Conservation (phyloP, 2,113 vertebrate genomes). For the Tragulus kanchil region DNA sequence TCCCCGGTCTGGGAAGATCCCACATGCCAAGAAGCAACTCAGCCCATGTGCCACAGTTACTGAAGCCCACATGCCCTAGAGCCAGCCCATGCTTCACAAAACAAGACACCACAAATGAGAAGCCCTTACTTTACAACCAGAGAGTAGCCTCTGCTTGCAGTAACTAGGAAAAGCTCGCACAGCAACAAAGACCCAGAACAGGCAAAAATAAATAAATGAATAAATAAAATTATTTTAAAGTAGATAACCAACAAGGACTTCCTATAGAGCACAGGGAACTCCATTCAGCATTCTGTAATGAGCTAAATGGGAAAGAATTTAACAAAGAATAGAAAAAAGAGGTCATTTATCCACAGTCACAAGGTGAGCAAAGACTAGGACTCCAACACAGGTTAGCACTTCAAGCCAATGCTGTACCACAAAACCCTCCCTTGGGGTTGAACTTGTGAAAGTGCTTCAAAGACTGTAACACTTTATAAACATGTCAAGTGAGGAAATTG, state of each 20-base stretch:
- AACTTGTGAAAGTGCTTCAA: neutral
- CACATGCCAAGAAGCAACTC: neutral
- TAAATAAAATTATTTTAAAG: neutral
- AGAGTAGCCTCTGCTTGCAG: neutral
- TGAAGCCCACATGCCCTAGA: neutral
- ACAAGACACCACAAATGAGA: neutral
- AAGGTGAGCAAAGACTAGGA: neutral
- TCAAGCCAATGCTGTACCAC: neutral
- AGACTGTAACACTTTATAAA: neutral
- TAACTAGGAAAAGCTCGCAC: neutral
- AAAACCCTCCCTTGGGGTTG: neutral
- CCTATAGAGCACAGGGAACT: accelerated
- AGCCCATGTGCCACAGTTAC: neutral
- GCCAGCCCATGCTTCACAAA: neutral
- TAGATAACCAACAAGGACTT: neutral
- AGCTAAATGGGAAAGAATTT: neutral
- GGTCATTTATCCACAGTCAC: neutral
- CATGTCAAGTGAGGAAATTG: neutral
- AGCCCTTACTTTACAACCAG: neutral
- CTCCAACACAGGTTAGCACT: neutral
- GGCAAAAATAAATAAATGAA: neutral
- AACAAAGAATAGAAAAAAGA: neutral
- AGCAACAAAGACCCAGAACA: neutral
- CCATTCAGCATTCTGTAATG: neutral
- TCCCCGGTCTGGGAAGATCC: neutral